Evolutionary conservation across 2,888 invertebrate species (phyloP).

Genomic region (Nomada flava): DNA sequence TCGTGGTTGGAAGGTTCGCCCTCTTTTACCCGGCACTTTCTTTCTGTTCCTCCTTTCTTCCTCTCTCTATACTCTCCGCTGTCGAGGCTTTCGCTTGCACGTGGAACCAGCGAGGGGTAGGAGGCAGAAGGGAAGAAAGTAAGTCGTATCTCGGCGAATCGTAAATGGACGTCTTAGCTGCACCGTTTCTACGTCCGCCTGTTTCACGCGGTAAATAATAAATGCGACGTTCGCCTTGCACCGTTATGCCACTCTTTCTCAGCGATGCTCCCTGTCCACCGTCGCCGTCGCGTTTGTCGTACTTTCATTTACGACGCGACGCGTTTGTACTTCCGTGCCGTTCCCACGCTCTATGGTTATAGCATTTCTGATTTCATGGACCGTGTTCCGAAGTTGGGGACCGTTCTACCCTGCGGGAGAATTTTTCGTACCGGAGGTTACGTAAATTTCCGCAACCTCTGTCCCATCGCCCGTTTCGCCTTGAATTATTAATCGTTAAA

Average conservation of each 20-base stretch:
- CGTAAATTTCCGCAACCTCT: no score
- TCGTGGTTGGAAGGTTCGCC: conserved; percentile 19
- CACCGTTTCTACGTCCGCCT: conserved; percentile 23
- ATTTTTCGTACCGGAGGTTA: no score
- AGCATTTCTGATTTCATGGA: conserved; percentile 10
- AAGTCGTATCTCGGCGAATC: conserved; percentile 30
- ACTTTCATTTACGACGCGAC: conserved; percentile 10
- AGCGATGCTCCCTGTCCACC: no score
- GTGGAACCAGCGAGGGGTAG: neutral
- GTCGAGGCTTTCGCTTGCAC: neutral
- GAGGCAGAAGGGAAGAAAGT: neutral
- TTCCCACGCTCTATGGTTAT: neutral
- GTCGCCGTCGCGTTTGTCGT: no score
- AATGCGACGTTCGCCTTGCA: conserved; percentile 18
- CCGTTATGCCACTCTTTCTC: no score
- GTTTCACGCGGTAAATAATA: conserved; percentile 49
- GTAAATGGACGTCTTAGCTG: conserved; percentile 48
- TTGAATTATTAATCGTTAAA: no score
- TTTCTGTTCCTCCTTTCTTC: conserved; percentile 11
- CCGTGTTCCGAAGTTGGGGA: no score
- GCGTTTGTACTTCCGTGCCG: neutral
- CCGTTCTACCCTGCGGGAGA: no score
- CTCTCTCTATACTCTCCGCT: neutral
- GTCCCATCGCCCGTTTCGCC: no score
- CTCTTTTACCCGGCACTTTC: conserved; percentile 4